These are phyloP conservation scores for Drosophila parabipectinata DNA, from an alignment of 1,140 invertebrate genomes.

Conservation along the genomic window DNA sequence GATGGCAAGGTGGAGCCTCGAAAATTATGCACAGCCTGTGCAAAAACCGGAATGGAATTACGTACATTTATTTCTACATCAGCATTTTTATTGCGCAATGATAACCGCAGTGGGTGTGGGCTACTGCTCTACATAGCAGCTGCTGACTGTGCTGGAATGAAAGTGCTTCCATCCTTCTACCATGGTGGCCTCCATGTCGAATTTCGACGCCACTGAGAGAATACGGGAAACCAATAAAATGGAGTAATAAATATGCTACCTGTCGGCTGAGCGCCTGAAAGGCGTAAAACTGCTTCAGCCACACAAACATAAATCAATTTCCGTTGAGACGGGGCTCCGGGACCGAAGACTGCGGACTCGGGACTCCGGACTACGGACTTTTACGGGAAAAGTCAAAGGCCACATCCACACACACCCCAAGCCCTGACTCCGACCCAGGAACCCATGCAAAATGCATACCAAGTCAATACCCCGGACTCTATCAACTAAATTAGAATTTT, in stretches of 20 bases:
- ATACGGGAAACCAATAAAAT: constrained; percentile 58
- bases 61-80: constrained; percentile 76
- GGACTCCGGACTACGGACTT: background rate
- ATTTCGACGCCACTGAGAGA: background rate
- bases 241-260: constrained; percentile 72
- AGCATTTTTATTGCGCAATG: constrained; percentile 69
- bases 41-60: constrained; percentile 65
- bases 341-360: background rate
- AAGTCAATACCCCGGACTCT: constrained; percentile 40
- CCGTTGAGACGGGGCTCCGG: constrained; percentile 31
- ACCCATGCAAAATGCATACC: constrained; percentile 59
- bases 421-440: constrained; percentile 1
- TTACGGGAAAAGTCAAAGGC: constrained; percentile 26
- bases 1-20: constrained; percentile 15
- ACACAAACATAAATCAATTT: constrained; percentile 60
- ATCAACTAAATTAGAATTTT: constrained; percentile 61
- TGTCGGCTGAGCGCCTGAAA: constrained; percentile 56
- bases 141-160: constrained; percentile 27
- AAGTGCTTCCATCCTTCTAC: background rate
- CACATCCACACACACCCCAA: constrained; percentile 8
- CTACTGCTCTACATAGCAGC: constrained; percentile 5
- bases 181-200: background rate
- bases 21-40: constrained; percentile 55
- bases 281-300: constrained; percentile 60
- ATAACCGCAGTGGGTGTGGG: constrained; percentile 32